Evolutionary conservation across 2,797 vertebrate species (phyloP), one percentile per base, ranked within the genome.

Genomic region (Danio jaintianensis): DNA sequence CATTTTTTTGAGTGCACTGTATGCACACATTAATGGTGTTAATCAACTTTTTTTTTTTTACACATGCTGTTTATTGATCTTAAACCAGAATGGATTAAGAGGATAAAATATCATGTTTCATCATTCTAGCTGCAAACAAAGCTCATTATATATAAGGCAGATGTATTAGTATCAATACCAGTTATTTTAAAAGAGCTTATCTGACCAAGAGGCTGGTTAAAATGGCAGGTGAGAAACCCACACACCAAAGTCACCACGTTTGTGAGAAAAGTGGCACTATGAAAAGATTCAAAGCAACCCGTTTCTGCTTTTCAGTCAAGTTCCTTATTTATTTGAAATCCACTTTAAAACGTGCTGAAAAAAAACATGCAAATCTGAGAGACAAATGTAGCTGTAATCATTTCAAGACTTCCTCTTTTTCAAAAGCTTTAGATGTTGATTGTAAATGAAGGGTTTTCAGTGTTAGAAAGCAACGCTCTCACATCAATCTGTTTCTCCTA

Each of bases 401-500:
- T 42, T 7, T 52, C 22, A 12, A 66, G 7, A 20, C 15, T 47
- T 7, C 47, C 8, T 13, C 10, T 15, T 12, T 20, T 16, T 36
- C 20, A 67, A 58, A 45, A 68, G 9, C 20, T 56, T 29, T 15
- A 29, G 6, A 11, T 0, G 13, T 6, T 52, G 22, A 6, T 63
- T 66, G 13, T 62, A 48, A 74, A 48, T 48, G 38, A 5, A 48
- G 45, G 9, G 7, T 47, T 58, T 73, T 12, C 2, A 5, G 55
- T 48, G 18, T 71, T 56, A 43, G 13, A 70, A 43, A n/a, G n/a
- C 29, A 38, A 12, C 5, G 1, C n/a, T 71, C 73, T 80, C 78
- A 80, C 72, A 67, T 83, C 13, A 53, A 16, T 45, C 52, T 61
- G 22, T 48, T 38, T 70, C 50, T 80, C 64, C 38, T 53, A 53